Percentiles rank a stretch among this genome's conserved stretches.
Evolutionary conservation across 2,888 invertebrate species (phyloP).

Genomic region (Lissonota sp.): DNA sequence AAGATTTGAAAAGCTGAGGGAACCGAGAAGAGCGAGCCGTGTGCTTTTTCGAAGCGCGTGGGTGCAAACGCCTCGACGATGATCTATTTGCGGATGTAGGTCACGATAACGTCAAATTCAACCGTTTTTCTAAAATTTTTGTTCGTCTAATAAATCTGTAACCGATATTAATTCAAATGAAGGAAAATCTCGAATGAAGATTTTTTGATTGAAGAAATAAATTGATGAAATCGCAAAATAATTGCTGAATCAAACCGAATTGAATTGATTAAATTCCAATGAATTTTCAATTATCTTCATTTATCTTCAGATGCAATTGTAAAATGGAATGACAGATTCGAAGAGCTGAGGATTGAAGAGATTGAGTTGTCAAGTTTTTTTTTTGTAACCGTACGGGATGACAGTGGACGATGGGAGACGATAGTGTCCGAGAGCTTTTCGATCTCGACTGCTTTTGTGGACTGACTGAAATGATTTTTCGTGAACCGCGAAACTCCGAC

Average conservation of each 20-base stretch:
- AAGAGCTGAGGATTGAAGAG: too few species aligned
- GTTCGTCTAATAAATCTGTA: too few species aligned
- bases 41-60: constrained; percentile 49
- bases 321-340: not conserved
- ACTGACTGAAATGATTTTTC: constrained; percentile 76
- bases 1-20: not conserved
- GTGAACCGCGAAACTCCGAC: constrained; percentile 50
- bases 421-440: constrained; percentile 58
- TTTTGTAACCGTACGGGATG: constrained; percentile 38
- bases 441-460: constrained; percentile 73
- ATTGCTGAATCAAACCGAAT: not conserved
- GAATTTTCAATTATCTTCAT: not conserved
- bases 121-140: not conserved
- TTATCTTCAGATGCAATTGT: not conserved
- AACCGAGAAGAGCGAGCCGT: constrained; percentile 32
- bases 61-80: constrained; percentile 31
- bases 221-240: too few species aligned
- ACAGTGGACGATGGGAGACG: constrained; percentile 28
- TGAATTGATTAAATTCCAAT: not conserved
- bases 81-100: constrained; percentile 54
- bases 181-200: too few species aligned
- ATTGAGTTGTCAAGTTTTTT: not conserved
- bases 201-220: too few species aligned
- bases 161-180: too few species aligned
- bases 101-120: constrained; percentile 19